phyloP scores from a whole-genome alignment of 2,888 invertebrate genomes.

The Emmelina monodactyla region DNA sequence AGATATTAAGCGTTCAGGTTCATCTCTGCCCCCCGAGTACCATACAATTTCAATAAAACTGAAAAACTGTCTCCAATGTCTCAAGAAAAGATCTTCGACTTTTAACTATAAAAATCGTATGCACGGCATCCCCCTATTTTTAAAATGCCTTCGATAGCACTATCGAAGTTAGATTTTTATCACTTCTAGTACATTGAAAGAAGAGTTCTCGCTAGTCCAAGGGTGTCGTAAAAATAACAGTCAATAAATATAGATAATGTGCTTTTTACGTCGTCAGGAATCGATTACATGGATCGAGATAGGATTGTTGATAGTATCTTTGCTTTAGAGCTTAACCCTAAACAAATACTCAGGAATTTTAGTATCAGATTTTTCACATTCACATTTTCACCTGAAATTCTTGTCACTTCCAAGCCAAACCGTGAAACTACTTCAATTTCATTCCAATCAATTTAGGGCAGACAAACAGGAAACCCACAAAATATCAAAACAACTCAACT shows the following conservation, averaged over 20 bases:
- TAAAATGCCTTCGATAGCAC: conserved; percentile 9
- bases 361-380: too few species aligned
- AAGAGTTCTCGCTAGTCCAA: conserved; percentile 13
- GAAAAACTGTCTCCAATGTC: too few species aligned
- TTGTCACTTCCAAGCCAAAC: too few species aligned
- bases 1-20: too few species aligned
- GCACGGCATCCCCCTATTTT: background rate
- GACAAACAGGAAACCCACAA: too few species aligned
- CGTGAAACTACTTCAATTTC: too few species aligned
- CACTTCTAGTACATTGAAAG: conserved; percentile 1
- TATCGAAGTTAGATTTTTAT: conserved; percentile 5
- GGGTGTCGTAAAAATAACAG: conserved; percentile 31
- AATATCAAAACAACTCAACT: too few species aligned
- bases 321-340: conserved; percentile 22
- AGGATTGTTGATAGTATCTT: conserved; percentile 28
- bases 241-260: conserved; percentile 36
- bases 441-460: too few species aligned
- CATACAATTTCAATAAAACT: too few species aligned
- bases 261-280: conserved; percentile 30
- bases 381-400: too few species aligned
- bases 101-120: background rate
- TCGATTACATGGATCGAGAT: conserved; percentile 32
- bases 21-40: too few species aligned
- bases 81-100: background rate
- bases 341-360: conserved; percentile 1